Percentiles rank a stretch among this genome's conserved stretches.
Evolutionary conservation across 1,140 invertebrate species (phyloP).

Genomic region (Nephotettix cincticeps): DNA sequence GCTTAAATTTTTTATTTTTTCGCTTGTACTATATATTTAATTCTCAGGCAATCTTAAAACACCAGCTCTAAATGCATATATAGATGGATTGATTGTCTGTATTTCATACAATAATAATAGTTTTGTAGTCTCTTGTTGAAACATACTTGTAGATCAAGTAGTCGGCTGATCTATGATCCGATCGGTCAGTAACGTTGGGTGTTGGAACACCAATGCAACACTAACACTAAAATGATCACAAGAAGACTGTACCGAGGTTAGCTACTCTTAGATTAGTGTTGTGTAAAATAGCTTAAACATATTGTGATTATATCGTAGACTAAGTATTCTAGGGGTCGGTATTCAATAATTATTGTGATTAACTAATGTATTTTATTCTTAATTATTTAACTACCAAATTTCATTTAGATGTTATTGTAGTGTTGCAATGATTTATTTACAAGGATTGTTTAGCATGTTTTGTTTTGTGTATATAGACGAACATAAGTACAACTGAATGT

Average conservation of each 20-base stretch:
- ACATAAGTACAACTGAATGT: constrained; percentile 16
- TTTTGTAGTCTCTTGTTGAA: too few species aligned
- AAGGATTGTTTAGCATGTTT: constrained; percentile 20
- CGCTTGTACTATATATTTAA: too few species aligned
- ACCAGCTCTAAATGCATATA: too few species aligned
- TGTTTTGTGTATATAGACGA: constrained; percentile 17
- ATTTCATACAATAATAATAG: too few species aligned
- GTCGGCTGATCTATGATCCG: too few species aligned
- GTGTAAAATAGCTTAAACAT: constrained; percentile 19
- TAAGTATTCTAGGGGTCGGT: constrained; percentile 16
- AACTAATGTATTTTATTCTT: constrained; percentile 9
- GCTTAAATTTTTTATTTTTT: too few species aligned
- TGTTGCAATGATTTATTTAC: not conserved
- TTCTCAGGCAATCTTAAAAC: too few species aligned
- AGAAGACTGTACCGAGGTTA: not conserved
- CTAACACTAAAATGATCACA: not conserved
- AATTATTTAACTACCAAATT: constrained; percentile 21
- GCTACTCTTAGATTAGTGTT: constrained; percentile 13
- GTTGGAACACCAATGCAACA: not conserved
- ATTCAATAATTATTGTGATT: constrained; percentile 13
- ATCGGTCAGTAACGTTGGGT: too few species aligned
- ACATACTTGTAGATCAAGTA: too few species aligned
- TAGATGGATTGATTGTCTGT: too few species aligned
- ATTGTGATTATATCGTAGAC: constrained; percentile 17
- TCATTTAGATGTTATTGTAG: constrained; percentile 4